Base-by-base conservation (phyloP, 2,888 invertebrate species). In the Gastracanthus pulcherrimus region DNA sequence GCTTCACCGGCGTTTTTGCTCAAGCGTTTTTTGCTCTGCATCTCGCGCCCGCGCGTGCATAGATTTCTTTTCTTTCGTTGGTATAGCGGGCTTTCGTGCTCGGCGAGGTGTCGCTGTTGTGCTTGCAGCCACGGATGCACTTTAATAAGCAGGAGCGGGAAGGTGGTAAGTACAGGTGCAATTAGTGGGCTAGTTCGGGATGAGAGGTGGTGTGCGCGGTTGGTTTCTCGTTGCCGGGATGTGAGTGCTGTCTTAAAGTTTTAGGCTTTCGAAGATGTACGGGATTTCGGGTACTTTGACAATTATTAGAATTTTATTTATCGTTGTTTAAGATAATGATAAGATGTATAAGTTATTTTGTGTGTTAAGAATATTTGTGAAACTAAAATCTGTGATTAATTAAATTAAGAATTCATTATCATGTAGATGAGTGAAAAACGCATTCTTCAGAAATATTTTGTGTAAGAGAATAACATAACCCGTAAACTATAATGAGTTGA, bases 71-170 rank as follows among this genome's bases (percentile, higher is more conserved):
- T 55, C 55, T 55, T 4, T 5, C n/a, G n/a, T n/a, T n/a, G n/a
- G n/a, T n/a, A n/a, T n/a, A n/a, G n/a, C n/a, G n/a, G n/a, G 23
- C 55, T 55, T 55, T 55, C 55, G 55, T 55, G 55, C 26, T 55
- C 55, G 31, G 36, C 62, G 78, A 55, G 62, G n/a, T 26, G 60
- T 23, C 23, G 55, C 29, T 31, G 45, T 16, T 26, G 48, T 19
- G 9, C 9, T 19, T 23, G 23, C 11, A 45, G 45, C 45, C 16
- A 11, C 48, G 78, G 64, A 38, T 36, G 38, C 64, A 64, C 64
- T 64, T 64, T 64, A 64, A 64, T 64, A 64, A 64, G 64, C 64
- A 64, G 36, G 16, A 38, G 19, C 36, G 64, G 23, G 36, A 38
- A 38, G 36, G 23, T 38, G 38, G 64, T 23, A n/a, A 31, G 36